Conservation (phyloP, 1,140 invertebrate species). For the Neuroterus valhalla region DNA sequence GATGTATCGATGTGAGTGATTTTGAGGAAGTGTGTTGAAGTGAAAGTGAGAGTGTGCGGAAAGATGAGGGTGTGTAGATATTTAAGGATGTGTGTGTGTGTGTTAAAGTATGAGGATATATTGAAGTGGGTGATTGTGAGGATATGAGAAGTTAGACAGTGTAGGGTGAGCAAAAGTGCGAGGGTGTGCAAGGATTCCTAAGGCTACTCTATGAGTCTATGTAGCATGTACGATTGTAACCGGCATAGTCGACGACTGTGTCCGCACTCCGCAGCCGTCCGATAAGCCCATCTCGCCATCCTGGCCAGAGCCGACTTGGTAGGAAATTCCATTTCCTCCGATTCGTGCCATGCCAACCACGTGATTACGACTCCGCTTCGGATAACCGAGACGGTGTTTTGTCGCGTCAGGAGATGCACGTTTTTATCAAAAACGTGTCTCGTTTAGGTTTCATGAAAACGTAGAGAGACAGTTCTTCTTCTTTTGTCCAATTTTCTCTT, state of each 20-base stretch:
- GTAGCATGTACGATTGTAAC: no score
- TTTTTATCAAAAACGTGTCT: slow-evolving; percentile 28
- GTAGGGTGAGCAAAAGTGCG: no score
- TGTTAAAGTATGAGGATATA: slow-evolving; percentile 16
- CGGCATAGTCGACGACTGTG: slow-evolving; percentile 50
- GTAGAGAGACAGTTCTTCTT: background rate
- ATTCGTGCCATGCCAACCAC: slow-evolving; percentile 52
- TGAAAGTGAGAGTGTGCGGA: no score
- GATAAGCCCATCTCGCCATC: slow-evolving; percentile 65
- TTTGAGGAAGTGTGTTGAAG: slow-evolving; percentile 30
- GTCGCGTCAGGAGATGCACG: slow-evolving; percentile 45
- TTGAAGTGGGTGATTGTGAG: background rate
- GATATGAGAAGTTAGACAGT: no score
- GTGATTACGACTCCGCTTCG: slow-evolving; percentile 23
- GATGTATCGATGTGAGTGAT: slow-evolving; percentile 29
- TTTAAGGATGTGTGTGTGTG: slow-evolving; percentile 27
- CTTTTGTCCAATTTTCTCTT: no score
- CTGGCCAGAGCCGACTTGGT: slow-evolving; percentile 57
- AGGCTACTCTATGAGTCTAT: slow-evolving; percentile 28
- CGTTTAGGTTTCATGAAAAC: background rate
- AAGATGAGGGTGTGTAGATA: slow-evolving; percentile 25
- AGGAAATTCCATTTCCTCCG: slow-evolving; percentile 68
- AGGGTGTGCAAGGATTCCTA: slow-evolving; percentile 35
- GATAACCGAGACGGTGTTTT: slow-evolving; percentile 16
- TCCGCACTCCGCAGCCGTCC: slow-evolving; percentile 55